phyloP scores from a whole-genome alignment of 2,888 invertebrate species.

The Agrilus cyanescens region DNA sequence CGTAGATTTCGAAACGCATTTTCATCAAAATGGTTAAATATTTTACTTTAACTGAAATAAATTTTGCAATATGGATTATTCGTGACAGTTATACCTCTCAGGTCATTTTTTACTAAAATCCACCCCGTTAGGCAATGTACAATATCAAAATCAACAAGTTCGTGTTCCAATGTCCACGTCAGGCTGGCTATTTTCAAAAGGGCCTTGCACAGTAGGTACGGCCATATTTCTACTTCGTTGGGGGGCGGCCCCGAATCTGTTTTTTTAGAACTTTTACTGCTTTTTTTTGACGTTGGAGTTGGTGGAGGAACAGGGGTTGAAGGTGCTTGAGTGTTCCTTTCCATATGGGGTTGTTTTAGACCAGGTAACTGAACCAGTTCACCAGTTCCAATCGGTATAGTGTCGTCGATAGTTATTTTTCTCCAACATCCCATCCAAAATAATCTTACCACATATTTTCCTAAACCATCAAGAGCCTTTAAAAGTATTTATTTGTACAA shows the following conservation, averaged over 20 bases:
- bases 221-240: slow-evolving; percentile 35
- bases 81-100: slow-evolving; percentile 18
- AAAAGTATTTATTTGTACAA: no score
- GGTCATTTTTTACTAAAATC: slow-evolving; percentile 25
- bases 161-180: slow-evolving; percentile 27
- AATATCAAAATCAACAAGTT: slow-evolving; percentile 34
- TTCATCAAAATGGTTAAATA: no score
- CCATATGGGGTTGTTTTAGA: slow-evolving; percentile 6
- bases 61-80: no score
- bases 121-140: slow-evolving; percentile 37
- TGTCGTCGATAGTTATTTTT: slow-evolving; percentile 37
- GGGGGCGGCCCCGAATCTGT: slow-evolving; percentile 10
- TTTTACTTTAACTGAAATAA: no score
- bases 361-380: slow-evolving; percentile 32
- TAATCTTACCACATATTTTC: slow-evolving; percentile 38
- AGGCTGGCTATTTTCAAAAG: slow-evolving; percentile 35
- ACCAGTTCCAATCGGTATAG: slow-evolving; percentile 31
- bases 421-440: slow-evolving; percentile 40
- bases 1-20: no score
- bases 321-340: background rate
- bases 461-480: slow-evolving; percentile 19
- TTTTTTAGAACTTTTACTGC: slow-evolving; percentile 5
- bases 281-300: slow-evolving; percentile 4
- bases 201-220: slow-evolving; percentile 37
- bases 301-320: background rate